Conservation (phyloP, 1,140 invertebrate genomes). For the Drosophila repletoides region DNA sequence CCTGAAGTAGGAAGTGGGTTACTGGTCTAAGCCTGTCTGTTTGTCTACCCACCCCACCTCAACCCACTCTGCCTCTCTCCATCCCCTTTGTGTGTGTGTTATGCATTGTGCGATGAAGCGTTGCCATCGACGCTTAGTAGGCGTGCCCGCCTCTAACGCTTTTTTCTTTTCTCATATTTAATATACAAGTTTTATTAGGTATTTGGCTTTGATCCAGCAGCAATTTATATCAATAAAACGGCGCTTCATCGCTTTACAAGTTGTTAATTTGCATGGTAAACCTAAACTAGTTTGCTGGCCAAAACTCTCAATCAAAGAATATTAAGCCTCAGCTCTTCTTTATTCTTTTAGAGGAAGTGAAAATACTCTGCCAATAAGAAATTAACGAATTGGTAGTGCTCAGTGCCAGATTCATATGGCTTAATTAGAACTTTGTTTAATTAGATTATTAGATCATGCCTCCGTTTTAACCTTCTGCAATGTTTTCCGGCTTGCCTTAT, state of each 20-base stretch:
- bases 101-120: constrained; percentile 16
- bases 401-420: neutral
- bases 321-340: too few relatives aligned
- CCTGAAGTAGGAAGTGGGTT: constrained; percentile 71
- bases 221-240: constrained; percentile 6
- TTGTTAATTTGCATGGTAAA: neutral
- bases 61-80: neutral
- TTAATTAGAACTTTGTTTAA: constrained; percentile 19
- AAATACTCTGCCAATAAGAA: constrained; percentile 27
- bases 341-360: too few relatives aligned
- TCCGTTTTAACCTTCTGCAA: constrained; percentile 44
- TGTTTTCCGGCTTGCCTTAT: constrained; percentile 52
- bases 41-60: neutral
- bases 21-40: constrained; percentile 52
- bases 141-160: constrained; percentile 6
- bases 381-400: too few relatives aligned
- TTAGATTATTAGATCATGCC: constrained; percentile 26
- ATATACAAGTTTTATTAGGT: neutral
- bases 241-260: constrained; percentile 1
- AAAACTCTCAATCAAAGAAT: neutral
- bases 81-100: neutral
- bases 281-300: constrained; percentile 21
- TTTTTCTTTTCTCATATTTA: neutral
- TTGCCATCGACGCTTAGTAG: constrained; percentile 1
- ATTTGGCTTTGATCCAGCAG: neutral